These are phyloP conservation scores for Hetaerina titia DNA, from an alignment of 2,888 invertebrate genomes.

Conservation along the genomic window DNA sequence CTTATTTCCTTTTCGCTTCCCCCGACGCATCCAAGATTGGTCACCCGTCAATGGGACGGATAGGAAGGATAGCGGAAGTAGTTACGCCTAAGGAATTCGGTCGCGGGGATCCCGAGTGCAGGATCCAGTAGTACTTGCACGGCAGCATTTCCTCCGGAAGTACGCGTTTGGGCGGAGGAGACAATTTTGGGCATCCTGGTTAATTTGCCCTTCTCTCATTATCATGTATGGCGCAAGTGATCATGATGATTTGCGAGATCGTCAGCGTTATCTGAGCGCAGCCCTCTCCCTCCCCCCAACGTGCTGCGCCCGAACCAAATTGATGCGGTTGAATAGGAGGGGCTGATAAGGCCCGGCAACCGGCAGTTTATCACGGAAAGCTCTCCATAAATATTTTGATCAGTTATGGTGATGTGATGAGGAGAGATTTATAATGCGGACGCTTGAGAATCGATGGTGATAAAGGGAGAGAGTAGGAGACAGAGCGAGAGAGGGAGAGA, in stretches of 20 bases:
- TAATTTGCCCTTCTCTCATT: not conserved
- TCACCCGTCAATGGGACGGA: not conserved
- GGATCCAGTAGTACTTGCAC: not conserved
- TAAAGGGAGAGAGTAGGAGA: not conserved
- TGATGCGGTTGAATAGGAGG: not conserved
- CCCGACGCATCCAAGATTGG: not conserved
- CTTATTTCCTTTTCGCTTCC: not conserved
- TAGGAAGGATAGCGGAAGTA: too few species aligned
- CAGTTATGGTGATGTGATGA: not conserved
- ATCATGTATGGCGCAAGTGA: not conserved
- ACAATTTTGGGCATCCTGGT: not conserved
- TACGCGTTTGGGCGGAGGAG: not conserved
- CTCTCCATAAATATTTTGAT: not conserved
- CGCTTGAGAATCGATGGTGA: not conserved
- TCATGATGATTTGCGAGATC: conserved; percentile 29
- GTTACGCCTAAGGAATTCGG: too few species aligned
- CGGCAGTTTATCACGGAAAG: not conserved
- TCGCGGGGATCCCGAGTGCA: not conserved
- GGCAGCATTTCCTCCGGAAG: not conserved
- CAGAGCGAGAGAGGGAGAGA: not conserved
- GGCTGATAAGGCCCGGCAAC: not conserved
- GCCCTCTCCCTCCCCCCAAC: not conserved
- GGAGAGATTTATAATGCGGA: not conserved
- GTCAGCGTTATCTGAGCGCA: not conserved
- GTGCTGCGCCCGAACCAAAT: not conserved